A percentile compares a stretch with the other conserved stretches of the same genome.
Evolutionary conservation across 2,888 invertebrate genomes (phyloP).

Genomic region (Schizaphis graminum): DNA sequence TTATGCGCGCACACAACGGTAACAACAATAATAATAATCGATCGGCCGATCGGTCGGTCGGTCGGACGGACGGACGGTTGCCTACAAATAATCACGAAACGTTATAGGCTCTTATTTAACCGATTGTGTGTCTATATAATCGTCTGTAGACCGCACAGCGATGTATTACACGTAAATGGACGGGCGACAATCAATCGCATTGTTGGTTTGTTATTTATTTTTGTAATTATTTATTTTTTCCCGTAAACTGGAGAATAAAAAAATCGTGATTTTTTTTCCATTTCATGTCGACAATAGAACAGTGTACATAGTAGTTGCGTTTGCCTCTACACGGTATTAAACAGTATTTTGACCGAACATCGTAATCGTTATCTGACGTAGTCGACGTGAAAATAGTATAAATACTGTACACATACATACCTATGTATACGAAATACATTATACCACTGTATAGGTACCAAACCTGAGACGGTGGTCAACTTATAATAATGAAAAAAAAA

Average conservation of each 20-base stretch:
- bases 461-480: background rate
- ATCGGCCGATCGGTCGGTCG: background rate
- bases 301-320: background rate
- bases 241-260: background rate
- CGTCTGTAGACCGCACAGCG: background rate
- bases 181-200: slow-evolving; percentile 25
- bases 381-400: slow-evolving; percentile 14
- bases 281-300: background rate
- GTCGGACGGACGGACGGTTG: background rate
- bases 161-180: background rate
- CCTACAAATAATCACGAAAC: slow-evolving; percentile 37
- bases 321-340: background rate
- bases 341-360: background rate
- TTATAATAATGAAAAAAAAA: background rate
- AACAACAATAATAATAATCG: background rate
- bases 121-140: background rate
- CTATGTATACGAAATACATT: background rate
- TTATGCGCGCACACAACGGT: slow-evolving; percentile 25
- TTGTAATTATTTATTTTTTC: slow-evolving; percentile 2
- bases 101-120: background rate
- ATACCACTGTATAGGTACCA: background rate
- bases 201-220: slow-evolving; percentile 19
- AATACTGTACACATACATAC: background rate
- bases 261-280: background rate
- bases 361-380: slow-evolving; percentile 15